Evolutionary conservation across 2,797 vertebrate genomes (phyloP), one percentile per base, ranked within the genome.

Genomic region (Naso thynnoides): DNA sequence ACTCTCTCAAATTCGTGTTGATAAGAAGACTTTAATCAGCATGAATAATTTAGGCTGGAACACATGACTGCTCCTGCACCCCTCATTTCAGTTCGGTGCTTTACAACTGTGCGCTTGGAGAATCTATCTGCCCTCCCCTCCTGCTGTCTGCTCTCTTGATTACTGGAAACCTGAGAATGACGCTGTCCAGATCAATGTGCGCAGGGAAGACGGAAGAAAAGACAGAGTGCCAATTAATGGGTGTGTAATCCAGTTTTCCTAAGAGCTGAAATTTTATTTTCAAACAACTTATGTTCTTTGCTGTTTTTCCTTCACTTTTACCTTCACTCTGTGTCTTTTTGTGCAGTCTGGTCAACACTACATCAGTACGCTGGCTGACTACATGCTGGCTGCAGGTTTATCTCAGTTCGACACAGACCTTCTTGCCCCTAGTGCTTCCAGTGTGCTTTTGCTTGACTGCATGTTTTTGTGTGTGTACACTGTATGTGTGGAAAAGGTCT

Each of bases 31-130:
- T 91, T 87, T 94, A 94, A 95, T 95, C 93, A 91, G 86, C 91
- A 93, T 96, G 92, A 95, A 96, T 96, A 95, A 96, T 96, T 95
- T 89, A 95, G 87, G 80, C 38, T 49, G 79, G 75, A 87, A 70
- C 90, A 84, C 88, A 85, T 89, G 85, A 82, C 81, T 78, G 85
- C 83, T 81, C 73, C 62, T 16, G 62, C 73, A 59, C 52, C 63
- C 59, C 42, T 78, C 2, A 19, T 19, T 58, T 80, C 33, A 62
- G 61, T 29, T 54, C 27, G 65, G 27, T 64, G 39, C 73, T 70
- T 54, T 49, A 68, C 65, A 6, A 8, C 70, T 41, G 54, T 65
- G 61, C 79, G 70, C 69, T 61, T 8, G 9, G 29, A 68, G 63
- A 71, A 56, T 67, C 64, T 26, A 72, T 73, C 76, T 62, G 41